Evolutionary conservation across 2,113 vertebrate genomes (phyloP).

Genomic region (Chloropsis cyanopogon): DNA sequence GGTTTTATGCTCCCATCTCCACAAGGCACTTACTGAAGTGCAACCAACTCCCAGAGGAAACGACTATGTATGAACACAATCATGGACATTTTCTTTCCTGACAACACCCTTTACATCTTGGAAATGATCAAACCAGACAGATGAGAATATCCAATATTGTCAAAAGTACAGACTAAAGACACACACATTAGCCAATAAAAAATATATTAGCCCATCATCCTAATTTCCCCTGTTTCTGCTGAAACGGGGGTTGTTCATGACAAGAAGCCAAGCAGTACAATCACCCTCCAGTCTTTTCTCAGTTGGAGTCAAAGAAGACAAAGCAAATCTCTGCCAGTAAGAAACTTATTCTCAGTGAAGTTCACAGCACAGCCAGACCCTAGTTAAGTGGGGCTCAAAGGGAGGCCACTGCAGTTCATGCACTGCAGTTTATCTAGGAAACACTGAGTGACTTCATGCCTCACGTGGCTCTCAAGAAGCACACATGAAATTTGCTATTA

Average conservation of each 20-base stretch:
- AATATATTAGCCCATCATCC: slow-evolving; percentile 8
- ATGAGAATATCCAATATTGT: neutral
- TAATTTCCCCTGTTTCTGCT: neutral
- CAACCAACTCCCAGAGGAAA: neutral
- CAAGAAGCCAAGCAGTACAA: slow-evolving; percentile 27
- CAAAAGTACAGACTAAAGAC: slow-evolving; percentile 40
- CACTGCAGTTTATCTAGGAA: neutral
- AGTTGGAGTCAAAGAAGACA: slow-evolving; percentile 33
- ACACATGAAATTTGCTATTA: neutral
- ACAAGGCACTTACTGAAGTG: neutral
- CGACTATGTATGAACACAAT: neutral
- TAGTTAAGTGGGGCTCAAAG: slow-evolving; percentile 28
- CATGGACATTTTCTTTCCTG: slow-evolving; percentile 18
- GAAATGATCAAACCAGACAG: slow-evolving; percentile 27
- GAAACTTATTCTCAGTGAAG: slow-evolving; percentile 15
- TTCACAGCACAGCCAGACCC: slow-evolving; percentile 22
- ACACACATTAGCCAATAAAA: neutral
- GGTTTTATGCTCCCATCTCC: neutral
- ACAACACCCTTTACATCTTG: slow-evolving; percentile 49
- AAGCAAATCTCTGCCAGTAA: slow-evolving; percentile 8
- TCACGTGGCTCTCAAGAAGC: neutral
- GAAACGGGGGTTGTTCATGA: neutral
- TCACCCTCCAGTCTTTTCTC: neutral
- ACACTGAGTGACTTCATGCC: neutral
- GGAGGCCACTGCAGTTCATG: slow-evolving; percentile 38